Conservation (phyloP, 2,113 vertebrate species). For the Ginglymostoma cirratum region DNA sequence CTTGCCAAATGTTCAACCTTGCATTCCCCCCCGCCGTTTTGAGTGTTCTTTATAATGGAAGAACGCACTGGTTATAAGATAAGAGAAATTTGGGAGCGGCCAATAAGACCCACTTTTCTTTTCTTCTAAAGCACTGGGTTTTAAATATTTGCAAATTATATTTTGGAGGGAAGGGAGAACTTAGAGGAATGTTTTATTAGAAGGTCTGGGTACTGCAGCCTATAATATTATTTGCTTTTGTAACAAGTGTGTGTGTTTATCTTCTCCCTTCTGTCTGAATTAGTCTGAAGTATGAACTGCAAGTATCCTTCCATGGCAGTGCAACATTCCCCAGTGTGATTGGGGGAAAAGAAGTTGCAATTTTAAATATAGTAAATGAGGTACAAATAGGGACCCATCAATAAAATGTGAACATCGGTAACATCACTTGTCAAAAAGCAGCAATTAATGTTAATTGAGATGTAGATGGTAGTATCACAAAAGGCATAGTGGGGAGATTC, state of each 20-base stretch:
- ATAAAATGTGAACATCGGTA: not conserved
- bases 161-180: not conserved
- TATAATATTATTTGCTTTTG: constrained; percentile 5
- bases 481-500: not conserved
- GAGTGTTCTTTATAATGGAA: not conserved
- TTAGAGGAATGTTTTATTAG: not conserved
- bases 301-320: not conserved
- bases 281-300: not conserved
- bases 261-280: not conserved
- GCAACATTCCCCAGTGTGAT: not conserved
- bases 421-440: not conserved
- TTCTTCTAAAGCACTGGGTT: constrained; percentile 32
- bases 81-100: not conserved
- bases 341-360: not conserved
- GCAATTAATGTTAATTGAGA: not conserved
- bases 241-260: not conserved
- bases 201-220: not conserved
- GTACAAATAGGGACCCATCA: not conserved
- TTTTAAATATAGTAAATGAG: not conserved
- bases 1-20: not conserved
- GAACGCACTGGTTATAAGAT: not conserved
- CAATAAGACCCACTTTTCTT: not conserved
- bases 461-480: constrained; percentile 1
- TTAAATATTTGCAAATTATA: not conserved
- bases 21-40: not conserved